Evolutionary conservation across 1,140 invertebrate species (phyloP).

Genomic region (Sminthurinus signatus): DNA sequence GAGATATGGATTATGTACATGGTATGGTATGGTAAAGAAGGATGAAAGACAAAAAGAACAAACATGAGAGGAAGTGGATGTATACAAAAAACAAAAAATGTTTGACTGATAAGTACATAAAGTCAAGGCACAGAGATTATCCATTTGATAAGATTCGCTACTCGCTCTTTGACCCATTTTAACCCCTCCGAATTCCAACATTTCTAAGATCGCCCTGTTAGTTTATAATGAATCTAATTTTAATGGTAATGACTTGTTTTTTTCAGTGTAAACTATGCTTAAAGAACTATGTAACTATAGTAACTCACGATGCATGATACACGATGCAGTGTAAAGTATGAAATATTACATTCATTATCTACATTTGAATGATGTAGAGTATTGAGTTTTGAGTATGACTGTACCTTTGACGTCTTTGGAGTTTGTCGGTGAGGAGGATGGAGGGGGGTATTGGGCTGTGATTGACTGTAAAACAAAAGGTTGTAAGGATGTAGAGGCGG

Average conservation of each 20-base stretch:
- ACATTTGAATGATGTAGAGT: no score
- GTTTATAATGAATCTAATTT: no score
- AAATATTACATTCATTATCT: no score
- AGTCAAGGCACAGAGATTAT: constrained; percentile 5
- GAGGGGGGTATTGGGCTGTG: constrained; percentile 6
- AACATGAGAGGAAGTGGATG: neutral
- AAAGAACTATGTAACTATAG: neutral
- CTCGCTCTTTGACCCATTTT: constrained; percentile 3
- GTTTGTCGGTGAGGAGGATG: constrained; percentile 11
- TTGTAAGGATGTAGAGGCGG: constrained; percentile 7
- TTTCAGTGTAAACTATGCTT: no score
- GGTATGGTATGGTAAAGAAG: no score
- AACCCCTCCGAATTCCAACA: neutral
- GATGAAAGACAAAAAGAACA: no score
- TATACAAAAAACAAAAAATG: neutral
- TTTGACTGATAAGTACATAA: neutral
- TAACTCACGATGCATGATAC: neutral
- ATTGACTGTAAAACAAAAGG: constrained; percentile 10
- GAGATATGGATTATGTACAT: no score
- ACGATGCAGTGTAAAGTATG: no score
- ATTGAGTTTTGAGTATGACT: no score
- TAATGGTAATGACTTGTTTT: no score
- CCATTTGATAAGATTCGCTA: no score
- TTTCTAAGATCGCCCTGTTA: neutral
- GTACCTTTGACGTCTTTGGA: constrained; percentile 29